These are phyloP conservation scores for Tachystola acroxantha DNA, from an alignment of 2,888 invertebrate genomes.

Conservation along the genomic window DNA sequence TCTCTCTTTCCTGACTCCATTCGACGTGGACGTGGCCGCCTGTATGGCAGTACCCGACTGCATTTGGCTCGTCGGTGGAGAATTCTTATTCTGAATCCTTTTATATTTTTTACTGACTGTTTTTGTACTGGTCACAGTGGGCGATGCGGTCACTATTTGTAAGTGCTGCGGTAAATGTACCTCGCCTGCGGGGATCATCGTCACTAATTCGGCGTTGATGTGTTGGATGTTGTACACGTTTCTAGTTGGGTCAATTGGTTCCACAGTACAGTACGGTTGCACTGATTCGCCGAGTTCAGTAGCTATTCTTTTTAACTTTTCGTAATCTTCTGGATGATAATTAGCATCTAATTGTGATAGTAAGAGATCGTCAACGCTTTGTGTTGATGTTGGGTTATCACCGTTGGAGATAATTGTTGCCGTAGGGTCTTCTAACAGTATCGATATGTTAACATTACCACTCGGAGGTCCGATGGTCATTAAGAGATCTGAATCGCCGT, in stretches of 20 bases:
- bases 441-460: constrained; percentile 66
- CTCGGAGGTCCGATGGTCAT: constrained; percentile 62
- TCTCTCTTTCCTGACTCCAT: constrained; percentile 89
- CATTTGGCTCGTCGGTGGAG: constrained; percentile 54
- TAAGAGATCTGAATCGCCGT: constrained; percentile 50
- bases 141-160: constrained; percentile 78
- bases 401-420: constrained; percentile 60
- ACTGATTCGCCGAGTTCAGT: constrained; percentile 89
- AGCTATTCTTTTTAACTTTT: constrained; percentile 90
- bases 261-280: constrained; percentile 82
- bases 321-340: constrained; percentile 88
- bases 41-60: constrained; percentile 60
- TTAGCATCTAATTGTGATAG: constrained; percentile 82
- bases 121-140: constrained; percentile 80
- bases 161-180: constrained; percentile 69
- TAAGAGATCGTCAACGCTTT: constrained; percentile 83
- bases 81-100: constrained; percentile 76
- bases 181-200: constrained; percentile 68
- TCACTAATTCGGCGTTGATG: constrained; percentile 66
- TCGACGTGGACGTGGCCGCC: constrained; percentile 80
- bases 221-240: constrained; percentile 77
- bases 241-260: constrained; percentile 71
- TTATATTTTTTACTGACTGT: constrained; percentile 84
- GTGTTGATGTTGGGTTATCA: constrained; percentile 77
- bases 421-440: constrained; percentile 67